A percentile compares a stretch with the other conserved stretches of the same genome.
These are phyloP conservation scores for Strigamia crassipes DNA, from an alignment of 2,888 invertebrate species.

Conservation along the genomic window DNA sequence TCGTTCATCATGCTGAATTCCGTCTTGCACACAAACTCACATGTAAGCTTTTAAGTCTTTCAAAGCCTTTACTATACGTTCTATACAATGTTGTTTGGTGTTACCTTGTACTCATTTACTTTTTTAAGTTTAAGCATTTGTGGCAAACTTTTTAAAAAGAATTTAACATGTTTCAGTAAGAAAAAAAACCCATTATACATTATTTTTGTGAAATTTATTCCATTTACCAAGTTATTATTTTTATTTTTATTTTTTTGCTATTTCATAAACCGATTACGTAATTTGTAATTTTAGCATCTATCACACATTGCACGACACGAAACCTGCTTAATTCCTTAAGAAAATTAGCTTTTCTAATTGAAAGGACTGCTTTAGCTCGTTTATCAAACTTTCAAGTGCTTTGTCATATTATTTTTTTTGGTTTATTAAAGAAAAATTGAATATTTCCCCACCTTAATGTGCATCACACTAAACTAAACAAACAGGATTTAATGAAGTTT, in stretches of 20 bases:
- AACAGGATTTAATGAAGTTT: conserved; percentile 2
- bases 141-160: not conserved
- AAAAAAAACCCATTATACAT: too few species aligned
- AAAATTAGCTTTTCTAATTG: conserved; percentile 10
- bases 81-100: not conserved
- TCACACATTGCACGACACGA: not conserved
- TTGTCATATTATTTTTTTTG: not conserved
- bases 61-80: conserved; percentile 3
- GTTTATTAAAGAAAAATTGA: not conserved
- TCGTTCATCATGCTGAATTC: conserved; percentile 22
- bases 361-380: not conserved
- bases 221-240: too few species aligned
- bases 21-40: not conserved
- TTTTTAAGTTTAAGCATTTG: not conserved
- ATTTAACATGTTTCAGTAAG: too few species aligned
- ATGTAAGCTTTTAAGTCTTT: conserved; percentile 2
- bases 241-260: not conserved
- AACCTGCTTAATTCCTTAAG: not conserved
- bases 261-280: not conserved
- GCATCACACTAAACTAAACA: not conserved
- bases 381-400: not conserved
- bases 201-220: not conserved
- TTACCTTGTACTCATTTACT: conserved; percentile 6
- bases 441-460: not conserved
- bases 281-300: conserved; percentile 1